Base-by-base conservation (phyloP, 2,113 vertebrate species). In the Etheostoma spectabile region DNA sequence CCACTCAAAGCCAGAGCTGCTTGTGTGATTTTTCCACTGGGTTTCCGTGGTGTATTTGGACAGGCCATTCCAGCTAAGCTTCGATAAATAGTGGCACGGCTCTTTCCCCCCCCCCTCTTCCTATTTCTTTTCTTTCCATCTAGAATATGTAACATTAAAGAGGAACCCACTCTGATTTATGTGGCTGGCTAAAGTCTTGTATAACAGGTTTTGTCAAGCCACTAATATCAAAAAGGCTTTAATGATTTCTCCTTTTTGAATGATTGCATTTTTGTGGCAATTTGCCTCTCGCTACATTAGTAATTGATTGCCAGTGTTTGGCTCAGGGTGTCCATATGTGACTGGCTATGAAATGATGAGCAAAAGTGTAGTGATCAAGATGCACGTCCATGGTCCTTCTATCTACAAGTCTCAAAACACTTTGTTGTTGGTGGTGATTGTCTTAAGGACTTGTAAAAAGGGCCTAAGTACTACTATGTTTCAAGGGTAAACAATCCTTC, bases 21-120 rank as follows among this genome's bases (percentile, higher is more conserved):
- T 89, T 85, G 85, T 92, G 89, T 91, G 84, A 88, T 92, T 93
- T 89, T 94, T 91, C 89, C 90, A 85, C 83, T 77, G 81, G 66
- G 73, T 86, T 87, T 90, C 82, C 79, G 63, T 86, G 88, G 89
- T 90, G 83, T 93, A 84, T 93, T 93, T 93, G 89, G 88, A 89
- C 89, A 87, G 86, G 81, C 86, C 56, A 72, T 82, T 90, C 86
- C 82, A 91, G 83, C 84, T 72, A 69, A 70, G 76, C 74, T 84
- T 91, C 60, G 42, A 83, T 90, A 86, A 91, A 84, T 74, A 84
- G 24, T 61, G 46, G 48, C 49, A 70, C 16, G 42, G 57, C 38
- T 79, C 33, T 60, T 61, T 53, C 21, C 45, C 8, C 8, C 8
- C 63, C 10, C 63, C 45, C 55, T 27, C 27, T 82, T 79, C 65